Base-by-base conservation (phyloP, 2,797 vertebrate species). In the Odontamblyopus lacepedii region DNA sequence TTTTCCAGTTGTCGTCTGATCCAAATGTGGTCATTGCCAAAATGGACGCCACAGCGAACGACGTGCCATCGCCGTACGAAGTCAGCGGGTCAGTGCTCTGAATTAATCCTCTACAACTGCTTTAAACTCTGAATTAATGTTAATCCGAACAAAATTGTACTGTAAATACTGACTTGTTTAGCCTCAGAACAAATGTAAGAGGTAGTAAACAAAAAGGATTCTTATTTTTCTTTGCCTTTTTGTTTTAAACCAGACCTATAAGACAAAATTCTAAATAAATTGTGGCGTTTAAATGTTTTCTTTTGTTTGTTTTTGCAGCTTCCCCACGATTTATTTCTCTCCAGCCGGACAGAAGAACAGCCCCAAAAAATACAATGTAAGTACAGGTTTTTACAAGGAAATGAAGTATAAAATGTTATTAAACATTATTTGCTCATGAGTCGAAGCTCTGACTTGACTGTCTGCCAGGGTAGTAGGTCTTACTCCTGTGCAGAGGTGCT, bases 21-120 rank as follows among this genome's bases (percentile, higher is more conserved):
- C 96, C 96, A 83, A 97, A 96, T 75, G 89, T 99, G 2, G 44
- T 99, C 72, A 95, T 99, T 78, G 98, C 98, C 84, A 99, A 99
- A 93, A 99, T 99, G 98, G 98, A 99, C 1, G 98, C 98, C 74
- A 99, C 98, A 77, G 97, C 97, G 82, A 99, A 99, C 61, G 98
- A 99, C 70, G 98, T 99, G 83, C 98, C 98, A 76, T 94, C 96
- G 78, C 94, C 94, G 0, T 99, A 98, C 76, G 96, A 99, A 95
- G 98, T 99, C 91, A 94, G 95, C 91, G 98, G 98, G 98, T 99
- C 90, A 93, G 96, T 67, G 44, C 23, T 35, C 23, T 23, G 23
- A 23, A 23, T 23, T 23, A 23, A 23, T 23, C 18, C 3, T 35
- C 32, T 55, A 55, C 2, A 55, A 23, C 53, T 6, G 4, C 18